Evolutionary conservation across 1,140 invertebrate species (phyloP), one percentile per base, ranked within the genome.

Genomic region (Plectrocnemia conspersa): DNA sequence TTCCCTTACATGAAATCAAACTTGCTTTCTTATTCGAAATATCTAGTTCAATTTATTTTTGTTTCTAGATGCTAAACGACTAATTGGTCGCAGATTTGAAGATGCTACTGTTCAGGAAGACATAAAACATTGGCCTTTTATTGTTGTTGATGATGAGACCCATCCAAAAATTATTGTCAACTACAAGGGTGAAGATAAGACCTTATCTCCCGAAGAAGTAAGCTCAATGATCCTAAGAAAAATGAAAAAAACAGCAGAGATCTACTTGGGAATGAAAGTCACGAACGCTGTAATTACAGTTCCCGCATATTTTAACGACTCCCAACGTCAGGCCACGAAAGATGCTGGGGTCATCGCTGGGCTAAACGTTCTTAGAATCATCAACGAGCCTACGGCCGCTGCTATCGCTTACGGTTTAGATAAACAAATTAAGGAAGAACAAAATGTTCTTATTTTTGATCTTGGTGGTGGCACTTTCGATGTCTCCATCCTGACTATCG

Each of bases 351-450:
- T 86, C 64, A 93, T 93, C 76, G 84, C 90, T 63, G 82, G 83
- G 63, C 72, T 92, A 53, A 91, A 94, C 64, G 88, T 93, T 63
- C 77, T 94, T 63, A 82, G 91, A 76, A 93, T 92, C 64, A 92
- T 92, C 67, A 92, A 92, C 65, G 97, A 99, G 75, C 97, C 97
- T 32, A 98, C 96, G 52, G 97, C 97, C 59, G 97, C 97, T 60
- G 97, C 97, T 64, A 98, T 99, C 78, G 97, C 97, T 36, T 99
- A 99, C 73, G 97, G 97, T 73, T 80, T 99, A 50, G 96, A 99
- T 79, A 99, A 99, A 74, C 98, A 97, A 74, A 91, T 86, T 56
- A 79, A 78, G 46, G 86, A 85, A 64, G 91, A 95, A 76, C 79
- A 86, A 38, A 91, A 91, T 64, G 88, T 91, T 41, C 77, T 92